Evolutionary conservation across 2,797 vertebrate species (phyloP), one percentile per base, ranked within the genome.

Genomic region (Tapera naevia): DNA sequence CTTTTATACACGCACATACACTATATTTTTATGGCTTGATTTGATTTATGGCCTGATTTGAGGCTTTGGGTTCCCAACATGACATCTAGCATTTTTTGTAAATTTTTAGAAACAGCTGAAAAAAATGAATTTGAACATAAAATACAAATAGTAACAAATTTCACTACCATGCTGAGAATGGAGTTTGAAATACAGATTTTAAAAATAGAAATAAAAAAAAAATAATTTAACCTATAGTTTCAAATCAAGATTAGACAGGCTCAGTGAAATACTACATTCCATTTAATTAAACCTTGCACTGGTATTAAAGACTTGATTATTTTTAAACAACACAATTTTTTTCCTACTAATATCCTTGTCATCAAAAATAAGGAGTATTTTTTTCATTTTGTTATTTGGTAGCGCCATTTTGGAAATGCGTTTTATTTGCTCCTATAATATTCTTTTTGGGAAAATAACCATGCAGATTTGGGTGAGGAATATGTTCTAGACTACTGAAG

Each of bases 101-200:
- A 95, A 93, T 73, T 83, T 97, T 97, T 88, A 94, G 84, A 81
- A 96, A 94, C 60, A 88, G 76, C 45, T 96, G 78, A 88, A 91
- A 83, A 91, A 96, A 95, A 39, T n/a, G 57, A 91, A 28, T 56
- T 45, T 91, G 28, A 76, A 71, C 18, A 92, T 87, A 81, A 91
- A 93, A 91, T 69, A 96, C 56, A 94, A 96, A 82, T 67, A 96
- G 64, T 46, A 89, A 50, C 71, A 78, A 94, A 92, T 69, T 79
- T 89, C 85, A 88, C 62, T 41, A 24, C 14, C 71, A 80, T 61
- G 18, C 27, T 22, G 2, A 41, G 66, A 93, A 89, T 64, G 25
- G 69, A 80, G 30, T 70, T 72, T 32, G 92, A 90, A 80, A 61
- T 24, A 75, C 7, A 69, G 30, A 79, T 57, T 30, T 30, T 32